Conservation (phyloP, 2,888 invertebrate genomes). For the Platerodrilus igneus region DNA sequence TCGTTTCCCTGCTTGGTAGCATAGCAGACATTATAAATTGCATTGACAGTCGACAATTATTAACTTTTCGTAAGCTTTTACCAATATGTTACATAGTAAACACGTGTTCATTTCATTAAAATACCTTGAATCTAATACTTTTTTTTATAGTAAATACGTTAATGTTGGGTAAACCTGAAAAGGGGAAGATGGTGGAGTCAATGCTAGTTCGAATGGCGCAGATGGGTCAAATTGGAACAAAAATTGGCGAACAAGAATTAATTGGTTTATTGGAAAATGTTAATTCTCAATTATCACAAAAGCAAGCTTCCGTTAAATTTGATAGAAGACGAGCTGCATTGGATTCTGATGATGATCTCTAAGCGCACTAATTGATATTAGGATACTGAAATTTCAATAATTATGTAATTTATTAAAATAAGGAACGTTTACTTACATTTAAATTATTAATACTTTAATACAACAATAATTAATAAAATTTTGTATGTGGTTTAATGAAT, state of each 20-base stretch:
- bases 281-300: constrained; percentile 75
- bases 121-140: constrained; percentile 12
- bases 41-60: too few relatives aligned
- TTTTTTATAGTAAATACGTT: constrained; percentile 81
- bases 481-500: too few relatives aligned
- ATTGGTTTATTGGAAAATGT: constrained; percentile 81
- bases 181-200: constrained; percentile 89
- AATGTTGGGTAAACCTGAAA: constrained; percentile 91
- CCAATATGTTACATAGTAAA: too few relatives aligned
- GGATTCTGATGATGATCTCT: constrained; percentile 82
- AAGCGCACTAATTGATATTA: not conserved
- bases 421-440: not conserved
- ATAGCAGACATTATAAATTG: too few relatives aligned
- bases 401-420: not conserved
- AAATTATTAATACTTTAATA: too few relatives aligned
- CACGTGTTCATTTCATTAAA: too few relatives aligned
- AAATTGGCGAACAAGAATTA: constrained; percentile 80
- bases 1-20: too few relatives aligned
- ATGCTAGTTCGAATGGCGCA: constrained; percentile 94
- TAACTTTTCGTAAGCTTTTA: too few relatives aligned
- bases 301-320: constrained; percentile 78
- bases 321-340: constrained; percentile 83
- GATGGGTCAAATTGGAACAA: constrained; percentile 78
- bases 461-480: too few relatives aligned
- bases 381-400: not conserved